Percentiles rank a stretch among this genome's conserved stretches.
phyloP scores from a whole-genome alignment of 2,113 vertebrate genomes.

The Camelus dromedarius region DNA sequence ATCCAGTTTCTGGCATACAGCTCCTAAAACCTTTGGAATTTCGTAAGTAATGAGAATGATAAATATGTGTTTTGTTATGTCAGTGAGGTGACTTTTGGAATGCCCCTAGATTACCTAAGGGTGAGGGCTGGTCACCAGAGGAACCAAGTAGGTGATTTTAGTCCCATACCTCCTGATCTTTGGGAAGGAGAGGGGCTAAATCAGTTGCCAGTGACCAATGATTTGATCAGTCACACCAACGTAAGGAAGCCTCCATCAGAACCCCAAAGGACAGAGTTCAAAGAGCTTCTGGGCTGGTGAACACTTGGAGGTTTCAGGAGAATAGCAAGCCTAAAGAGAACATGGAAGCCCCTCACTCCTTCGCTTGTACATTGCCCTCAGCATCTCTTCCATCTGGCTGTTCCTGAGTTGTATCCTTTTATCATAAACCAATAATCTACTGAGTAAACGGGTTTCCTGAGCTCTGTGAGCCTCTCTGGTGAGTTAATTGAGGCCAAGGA shows the following conservation, averaged over 20 bases:
- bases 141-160: background rate
- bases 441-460: background rate
- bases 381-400: background rate
- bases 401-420: too few species aligned
- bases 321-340: background rate
- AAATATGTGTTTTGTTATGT: background rate
- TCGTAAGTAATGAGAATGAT: background rate
- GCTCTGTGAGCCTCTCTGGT: background rate
- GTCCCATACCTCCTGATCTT: background rate
- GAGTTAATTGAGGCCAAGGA: background rate
- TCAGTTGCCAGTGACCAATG: background rate
- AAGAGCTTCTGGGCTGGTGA: background rate
- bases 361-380: background rate
- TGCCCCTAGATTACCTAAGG: background rate
- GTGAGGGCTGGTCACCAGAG: background rate
- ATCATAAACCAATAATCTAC: too few species aligned
- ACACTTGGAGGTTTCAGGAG: background rate
- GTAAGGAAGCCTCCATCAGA: background rate
- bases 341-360: background rate
- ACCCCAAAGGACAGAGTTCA: background rate
- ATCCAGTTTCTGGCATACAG: background rate
- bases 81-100: background rate
- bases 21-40: background rate
- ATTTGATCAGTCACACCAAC: background rate
- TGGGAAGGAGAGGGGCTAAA: background rate